These are phyloP conservation scores for Palythoa caribaeorum DNA, from an alignment of 92 coral and sea anemone species.

Conservation along the genomic window DNA sequence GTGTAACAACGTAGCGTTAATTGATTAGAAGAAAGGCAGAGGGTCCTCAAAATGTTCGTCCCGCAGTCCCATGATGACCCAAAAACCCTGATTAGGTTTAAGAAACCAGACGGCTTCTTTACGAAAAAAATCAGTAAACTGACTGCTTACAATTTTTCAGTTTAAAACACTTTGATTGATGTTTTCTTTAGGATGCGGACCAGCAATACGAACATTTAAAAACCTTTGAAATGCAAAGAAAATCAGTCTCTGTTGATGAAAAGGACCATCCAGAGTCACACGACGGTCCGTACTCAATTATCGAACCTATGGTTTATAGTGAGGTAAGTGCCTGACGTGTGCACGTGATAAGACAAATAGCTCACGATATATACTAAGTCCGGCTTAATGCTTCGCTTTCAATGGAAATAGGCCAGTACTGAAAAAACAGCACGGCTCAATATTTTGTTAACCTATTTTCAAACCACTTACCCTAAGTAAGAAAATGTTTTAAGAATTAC, in stretches of 20 bases:
- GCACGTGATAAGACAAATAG: too few species aligned
- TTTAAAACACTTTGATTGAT: not conserved
- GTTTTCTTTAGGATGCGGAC: slow-evolving; percentile 17
- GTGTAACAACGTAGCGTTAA: too few species aligned
- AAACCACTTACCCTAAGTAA: too few species aligned
- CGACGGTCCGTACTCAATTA: slow-evolving; percentile 4
- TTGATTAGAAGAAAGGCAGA: not conserved
- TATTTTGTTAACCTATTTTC: too few species aligned
- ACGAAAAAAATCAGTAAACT: not conserved
- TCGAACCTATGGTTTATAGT: not conserved
- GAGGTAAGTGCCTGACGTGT: not conserved
- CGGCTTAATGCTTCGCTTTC: too few species aligned
- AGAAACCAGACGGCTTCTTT: not conserved
- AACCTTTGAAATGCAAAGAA: slow-evolving; percentile 15
- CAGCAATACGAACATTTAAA: slow-evolving; percentile 16
- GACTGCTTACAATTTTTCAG: not conserved
- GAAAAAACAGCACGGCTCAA: too few species aligned
- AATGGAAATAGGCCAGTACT: too few species aligned
- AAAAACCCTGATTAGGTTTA: too few species aligned
- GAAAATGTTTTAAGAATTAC: too few species aligned
- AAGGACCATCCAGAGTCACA: slow-evolving; percentile 36
- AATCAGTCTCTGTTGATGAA: not conserved
- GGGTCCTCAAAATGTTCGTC: too few species aligned
- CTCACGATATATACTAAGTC: too few species aligned
- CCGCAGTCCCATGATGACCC: too few species aligned